A percentile compares a stretch with the other conserved stretches of the same genome.
Evolutionary conservation across 1,140 invertebrate genomes (phyloP).

Genomic region (Cyphomyrmex costatus): DNA sequence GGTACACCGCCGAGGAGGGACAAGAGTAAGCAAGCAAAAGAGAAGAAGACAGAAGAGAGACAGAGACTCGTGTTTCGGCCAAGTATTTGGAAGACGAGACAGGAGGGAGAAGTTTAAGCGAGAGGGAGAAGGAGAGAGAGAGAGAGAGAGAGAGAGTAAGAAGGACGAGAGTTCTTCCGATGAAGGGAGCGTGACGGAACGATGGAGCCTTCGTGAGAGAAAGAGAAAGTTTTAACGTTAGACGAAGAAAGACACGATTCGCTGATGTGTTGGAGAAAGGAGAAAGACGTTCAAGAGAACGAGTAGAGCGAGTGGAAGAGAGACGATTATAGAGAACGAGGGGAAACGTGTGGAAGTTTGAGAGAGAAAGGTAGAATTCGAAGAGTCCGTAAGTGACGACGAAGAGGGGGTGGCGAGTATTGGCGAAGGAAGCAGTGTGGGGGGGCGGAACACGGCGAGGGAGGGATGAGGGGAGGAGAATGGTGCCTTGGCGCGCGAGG

Average conservation of each 20-base stretch:
- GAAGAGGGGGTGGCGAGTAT: constrained; percentile 56
- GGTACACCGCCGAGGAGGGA: constrained; percentile 34
- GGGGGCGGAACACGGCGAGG: constrained; percentile 52
- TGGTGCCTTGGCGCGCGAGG: constrained; percentile 80
- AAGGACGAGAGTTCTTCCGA: constrained; percentile 15
- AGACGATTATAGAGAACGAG: constrained; percentile 18
- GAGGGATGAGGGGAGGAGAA: constrained; percentile 57
- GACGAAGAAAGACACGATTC: constrained; percentile 44
- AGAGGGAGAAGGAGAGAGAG: not conserved
- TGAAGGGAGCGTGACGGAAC: constrained; percentile 42
- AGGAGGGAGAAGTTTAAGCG: constrained; percentile 40
- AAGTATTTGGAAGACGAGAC: constrained; percentile 48
- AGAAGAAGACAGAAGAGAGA: constrained; percentile 35
- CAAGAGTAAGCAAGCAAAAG: constrained; percentile 10
- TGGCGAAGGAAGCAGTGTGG: constrained; percentile 58
- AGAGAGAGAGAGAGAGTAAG: constrained; percentile 44
- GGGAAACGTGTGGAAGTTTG: not conserved
- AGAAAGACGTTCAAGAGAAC: constrained; percentile 51
- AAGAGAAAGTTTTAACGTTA: constrained; percentile 29
- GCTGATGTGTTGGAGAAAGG: constrained; percentile 31
- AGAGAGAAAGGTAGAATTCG: constrained; percentile 44
- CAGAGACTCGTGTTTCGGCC: constrained; percentile 39
- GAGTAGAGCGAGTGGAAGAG: constrained; percentile 33
- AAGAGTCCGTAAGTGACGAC: constrained; percentile 68
- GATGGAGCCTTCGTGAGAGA: constrained; percentile 20